Evolutionary conservation across 2,113 vertebrate species (phyloP), one percentile per base, ranked within the genome.

Genomic region (Noctilio leporinus): DNA sequence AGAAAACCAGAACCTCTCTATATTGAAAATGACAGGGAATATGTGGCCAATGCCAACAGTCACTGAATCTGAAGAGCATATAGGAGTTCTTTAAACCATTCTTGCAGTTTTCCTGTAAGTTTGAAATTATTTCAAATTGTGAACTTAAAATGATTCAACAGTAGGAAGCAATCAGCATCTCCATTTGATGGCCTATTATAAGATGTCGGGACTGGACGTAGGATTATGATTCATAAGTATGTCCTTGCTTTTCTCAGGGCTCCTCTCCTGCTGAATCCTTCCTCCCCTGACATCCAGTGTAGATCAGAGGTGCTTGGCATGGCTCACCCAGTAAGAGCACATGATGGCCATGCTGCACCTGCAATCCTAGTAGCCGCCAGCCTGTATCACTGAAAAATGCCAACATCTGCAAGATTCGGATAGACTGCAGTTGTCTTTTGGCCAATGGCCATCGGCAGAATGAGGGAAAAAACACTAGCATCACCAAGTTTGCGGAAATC

Each of bases 371-470:
- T 64, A 86, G 24, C n/a, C 11, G 15, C 7, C 4, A 40, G 57
- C 45, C 38, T 40, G 1, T 8, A 19, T 8, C 3, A 0, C 1
- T 12, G 11, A 62, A 86, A 38, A n/a, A 38, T 0, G 2, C 20
- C 57, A 51, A 11, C 26, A 20, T 16, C 12, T 24, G 19, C 57
- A 86, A 26, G 76, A 62, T 16, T 92, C 53, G 35, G 40, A 59
- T 47, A 43, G 1, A 7, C 30, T 35, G 26, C 3, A 0, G 22
- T 8, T 40, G 30, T 69, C 43, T 26, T 65, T 3, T 59, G 33
- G 64, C 3, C 26, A 47, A 73, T 0, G 19, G 16, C 33, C 45
- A 64, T 2, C 0, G 30, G 35, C 33, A 72, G 62, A 69, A 81
- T 6, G 28, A 38, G 90, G 24, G 14, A 59, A 49, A 73, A 57